Percentiles rank a stretch among this genome's conserved stretches.
These are phyloP conservation scores for Aurelia coerulea DNA, from an alignment of 30 jellyfish, hydroid and myxozoan genomes.

Conservation along the genomic window DNA sequence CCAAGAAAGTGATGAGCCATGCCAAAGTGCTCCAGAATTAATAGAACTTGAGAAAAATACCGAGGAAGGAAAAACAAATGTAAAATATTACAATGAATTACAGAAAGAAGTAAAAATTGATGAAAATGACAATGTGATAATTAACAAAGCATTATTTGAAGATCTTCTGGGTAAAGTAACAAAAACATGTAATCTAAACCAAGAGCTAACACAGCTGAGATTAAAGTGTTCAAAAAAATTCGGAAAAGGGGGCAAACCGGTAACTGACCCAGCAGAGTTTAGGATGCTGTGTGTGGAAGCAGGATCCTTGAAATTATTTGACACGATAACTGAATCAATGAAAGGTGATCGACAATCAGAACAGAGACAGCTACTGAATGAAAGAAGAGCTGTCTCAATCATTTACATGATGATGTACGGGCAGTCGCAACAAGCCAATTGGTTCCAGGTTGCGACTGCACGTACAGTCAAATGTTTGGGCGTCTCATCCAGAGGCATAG, in stretches of 20 bases:
- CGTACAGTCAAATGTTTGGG: slow-evolving; percentile 1
- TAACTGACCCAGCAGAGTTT: slow-evolving; percentile 21
- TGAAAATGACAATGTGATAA: too few species aligned
- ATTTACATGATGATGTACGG: slow-evolving; percentile 25
- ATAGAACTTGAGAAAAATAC: too few species aligned
- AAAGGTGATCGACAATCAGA: slow-evolving; percentile 3
- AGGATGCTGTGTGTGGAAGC: slow-evolving; percentile 18
- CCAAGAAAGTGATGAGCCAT: slow-evolving; percentile 11
- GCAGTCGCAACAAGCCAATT: slow-evolving; percentile 33
- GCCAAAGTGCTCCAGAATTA: too few species aligned
- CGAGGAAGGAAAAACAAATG: too few species aligned
- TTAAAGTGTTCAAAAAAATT: slow-evolving; percentile 5
- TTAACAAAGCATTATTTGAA: too few species aligned
- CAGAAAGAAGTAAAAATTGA: too few species aligned
- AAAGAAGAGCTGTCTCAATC: slow-evolving; percentile 23
- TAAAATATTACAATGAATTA: too few species aligned
- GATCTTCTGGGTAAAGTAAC: too few species aligned
- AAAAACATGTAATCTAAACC: not conserved
- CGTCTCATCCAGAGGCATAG: slow-evolving; percentile 5
- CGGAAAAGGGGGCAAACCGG: slow-evolving; percentile 26
- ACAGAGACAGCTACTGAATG: slow-evolving; percentile 1
- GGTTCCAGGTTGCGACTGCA: slow-evolving; percentile 35
- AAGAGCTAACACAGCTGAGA: not conserved
- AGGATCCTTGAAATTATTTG: slow-evolving; percentile 9
- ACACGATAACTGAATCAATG: slow-evolving; percentile 5